phyloP scores from a whole-genome alignment of 2,888 invertebrate species.

The Brassicogethes aeneus region DNA sequence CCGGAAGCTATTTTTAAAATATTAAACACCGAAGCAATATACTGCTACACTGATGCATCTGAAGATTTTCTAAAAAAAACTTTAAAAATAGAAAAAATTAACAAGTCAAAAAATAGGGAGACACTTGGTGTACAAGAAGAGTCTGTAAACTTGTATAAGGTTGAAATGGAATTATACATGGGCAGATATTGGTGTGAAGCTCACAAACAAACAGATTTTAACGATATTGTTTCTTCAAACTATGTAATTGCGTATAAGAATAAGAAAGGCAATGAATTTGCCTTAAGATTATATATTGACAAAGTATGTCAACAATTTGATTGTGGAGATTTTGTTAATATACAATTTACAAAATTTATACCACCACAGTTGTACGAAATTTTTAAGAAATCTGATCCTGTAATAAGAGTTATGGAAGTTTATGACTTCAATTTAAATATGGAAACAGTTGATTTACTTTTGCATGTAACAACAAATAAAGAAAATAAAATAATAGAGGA shows the following conservation, averaged over 20 bases:
- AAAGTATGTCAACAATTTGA: slow-evolving; percentile 20
- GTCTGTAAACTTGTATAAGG: slow-evolving; percentile 36
- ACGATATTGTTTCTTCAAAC: slow-evolving; percentile 41
- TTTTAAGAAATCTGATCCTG: slow-evolving; percentile 7
- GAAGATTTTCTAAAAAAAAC: slow-evolving; percentile 44
- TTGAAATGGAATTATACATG: slow-evolving; percentile 46
- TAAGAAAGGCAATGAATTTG: slow-evolving; percentile 26
- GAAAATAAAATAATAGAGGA: slow-evolving; percentile 12
- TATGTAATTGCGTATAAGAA: slow-evolving; percentile 44
- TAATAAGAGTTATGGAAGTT: slow-evolving; percentile 45
- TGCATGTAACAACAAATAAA: slow-evolving; percentile 39
- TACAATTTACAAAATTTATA: slow-evolving; percentile 3
- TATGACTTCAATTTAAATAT: slow-evolving; percentile 35
- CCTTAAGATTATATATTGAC: slow-evolving; percentile 29
- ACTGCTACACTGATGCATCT: slow-evolving; percentile 52
- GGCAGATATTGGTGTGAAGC: slow-evolving; percentile 61
- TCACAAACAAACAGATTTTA: slow-evolving; percentile 37
- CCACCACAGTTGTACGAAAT: slow-evolving; percentile 8
- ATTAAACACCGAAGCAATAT: slow-evolving; percentile 44
- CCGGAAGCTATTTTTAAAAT: slow-evolving; percentile 48
- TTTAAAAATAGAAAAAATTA: slow-evolving; percentile 24
- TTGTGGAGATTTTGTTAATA: slow-evolving; percentile 7
- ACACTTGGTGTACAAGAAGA: slow-evolving; percentile 7
- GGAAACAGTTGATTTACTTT: slow-evolving; percentile 32
- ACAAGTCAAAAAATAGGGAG: slow-evolving; percentile 4